Percentiles rank a stretch among this genome's conserved stretches.
Evolutionary conservation across 2,888 invertebrate genomes (phyloP).

Genomic region (Pocota personata): DNA sequence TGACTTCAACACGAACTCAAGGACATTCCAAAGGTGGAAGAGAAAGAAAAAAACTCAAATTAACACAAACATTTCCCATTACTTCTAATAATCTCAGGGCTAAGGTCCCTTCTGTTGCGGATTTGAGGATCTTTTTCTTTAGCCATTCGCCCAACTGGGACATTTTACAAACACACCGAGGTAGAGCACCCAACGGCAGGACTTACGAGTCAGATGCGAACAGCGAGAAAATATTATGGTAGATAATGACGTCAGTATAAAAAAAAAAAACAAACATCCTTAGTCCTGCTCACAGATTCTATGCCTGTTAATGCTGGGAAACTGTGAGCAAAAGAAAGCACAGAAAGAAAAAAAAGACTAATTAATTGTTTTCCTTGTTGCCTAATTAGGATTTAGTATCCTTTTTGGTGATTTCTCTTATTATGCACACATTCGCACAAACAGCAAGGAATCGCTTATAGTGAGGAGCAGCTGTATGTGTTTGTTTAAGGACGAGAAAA

Average conservation of each 20-base stretch:
- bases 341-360: constrained; percentile 37
- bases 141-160: constrained; percentile 44
- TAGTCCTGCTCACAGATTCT: not conserved
- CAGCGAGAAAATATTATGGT: constrained; percentile 1
- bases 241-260: constrained; percentile 55
- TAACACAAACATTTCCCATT: constrained; percentile 55
- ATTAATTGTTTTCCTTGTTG: constrained; percentile 71
- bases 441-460: not conserved
- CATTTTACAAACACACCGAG: not conserved
- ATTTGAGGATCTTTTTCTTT: constrained; percentile 48
- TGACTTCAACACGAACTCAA: constrained; percentile 13
- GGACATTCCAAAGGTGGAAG: not conserved
- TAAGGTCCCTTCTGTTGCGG: constrained; percentile 37
- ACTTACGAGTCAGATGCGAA: constrained; percentile 18
- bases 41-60: constrained; percentile 27
- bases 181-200: not conserved
- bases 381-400: constrained; percentile 72
- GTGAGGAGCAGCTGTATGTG: constrained; percentile 33
- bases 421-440: constrained; percentile 50
- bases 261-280: constrained; percentile 33
- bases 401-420: constrained; percentile 60
- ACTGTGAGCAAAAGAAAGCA: constrained; percentile 9
- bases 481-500: constrained; percentile 7
- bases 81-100: constrained; percentile 52
- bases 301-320: not conserved